Conservation (phyloP, 2,797 vertebrate genomes). For the Fratercula arctica region DNA sequence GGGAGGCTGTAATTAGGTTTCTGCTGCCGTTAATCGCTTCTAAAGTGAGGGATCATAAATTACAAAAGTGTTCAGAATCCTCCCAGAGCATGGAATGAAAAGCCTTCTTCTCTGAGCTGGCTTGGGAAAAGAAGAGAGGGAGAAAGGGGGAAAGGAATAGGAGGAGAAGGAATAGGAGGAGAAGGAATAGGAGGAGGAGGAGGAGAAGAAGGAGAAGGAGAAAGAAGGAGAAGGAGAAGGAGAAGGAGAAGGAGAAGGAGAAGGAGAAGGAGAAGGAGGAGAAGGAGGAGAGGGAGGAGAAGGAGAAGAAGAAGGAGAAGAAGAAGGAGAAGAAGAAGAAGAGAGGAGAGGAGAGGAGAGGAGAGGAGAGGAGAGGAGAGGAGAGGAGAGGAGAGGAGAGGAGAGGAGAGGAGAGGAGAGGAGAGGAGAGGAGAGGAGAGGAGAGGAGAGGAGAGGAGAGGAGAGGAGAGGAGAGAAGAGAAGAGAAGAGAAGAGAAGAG, state of each 20-base stretch:
- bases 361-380: neutral
- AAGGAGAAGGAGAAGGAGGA: neutral
- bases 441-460: too few relatives aligned
- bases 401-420: neutral
- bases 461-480: neutral
- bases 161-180: too few relatives aligned
- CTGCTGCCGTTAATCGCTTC: slow-evolving; percentile 57
- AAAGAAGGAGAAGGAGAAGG: too few relatives aligned
- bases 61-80: slow-evolving; percentile 28
- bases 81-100: neutral
- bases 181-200: too few relatives aligned
- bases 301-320: too few relatives aligned
- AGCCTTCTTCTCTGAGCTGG: neutral
- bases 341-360: neutral
- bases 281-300: neutral
- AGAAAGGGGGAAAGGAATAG: neutral
- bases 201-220: too few relatives aligned
- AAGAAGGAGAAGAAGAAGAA: too few relatives aligned
- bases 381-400: neutral
- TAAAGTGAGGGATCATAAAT: slow-evolving; percentile 61
- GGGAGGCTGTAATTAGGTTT: slow-evolving; percentile 62
- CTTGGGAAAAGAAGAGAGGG: neutral
- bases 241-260: neutral
- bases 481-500: neutral
- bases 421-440: neutral